A percentile compares a stretch with the other conserved stretches of the same genome.
Conservation (phyloP, 2,113 vertebrate genomes). For the Strix uralensis region DNA sequence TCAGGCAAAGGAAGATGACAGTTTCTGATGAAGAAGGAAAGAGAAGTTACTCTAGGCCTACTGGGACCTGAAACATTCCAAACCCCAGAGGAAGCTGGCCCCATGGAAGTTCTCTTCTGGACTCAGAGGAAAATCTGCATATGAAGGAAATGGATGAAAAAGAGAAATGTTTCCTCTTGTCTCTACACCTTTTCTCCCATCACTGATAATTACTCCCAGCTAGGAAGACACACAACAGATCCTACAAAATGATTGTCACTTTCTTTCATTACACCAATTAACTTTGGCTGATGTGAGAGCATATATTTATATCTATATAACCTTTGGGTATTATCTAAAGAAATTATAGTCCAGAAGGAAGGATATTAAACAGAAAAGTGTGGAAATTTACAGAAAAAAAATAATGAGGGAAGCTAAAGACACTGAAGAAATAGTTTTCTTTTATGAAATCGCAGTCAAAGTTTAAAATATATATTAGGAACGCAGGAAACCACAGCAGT, state of each 20-base stretch:
- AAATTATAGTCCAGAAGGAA: background rate
- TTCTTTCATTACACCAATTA: background rate
- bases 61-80: background rate
- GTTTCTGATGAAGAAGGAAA: background rate
- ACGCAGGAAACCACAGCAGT: background rate
- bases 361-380: background rate
- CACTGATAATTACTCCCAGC: background rate
- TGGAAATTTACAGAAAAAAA: background rate
- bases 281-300: background rate
- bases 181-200: background rate
- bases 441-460: background rate
- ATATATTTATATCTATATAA: background rate
- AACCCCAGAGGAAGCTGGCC: background rate
- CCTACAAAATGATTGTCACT: background rate
- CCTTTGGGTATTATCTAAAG: background rate
- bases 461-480: background rate
- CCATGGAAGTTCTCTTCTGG: background rate
- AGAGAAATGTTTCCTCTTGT: background rate
- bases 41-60: background rate
- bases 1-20: background rate
- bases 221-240: background rate
- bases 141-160: background rate
- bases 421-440: background rate
- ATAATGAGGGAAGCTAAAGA: background rate
- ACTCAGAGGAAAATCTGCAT: background rate